Conservation (phyloP, 2,888 invertebrate genomes). For the Diachrysia chrysitis region DNA sequence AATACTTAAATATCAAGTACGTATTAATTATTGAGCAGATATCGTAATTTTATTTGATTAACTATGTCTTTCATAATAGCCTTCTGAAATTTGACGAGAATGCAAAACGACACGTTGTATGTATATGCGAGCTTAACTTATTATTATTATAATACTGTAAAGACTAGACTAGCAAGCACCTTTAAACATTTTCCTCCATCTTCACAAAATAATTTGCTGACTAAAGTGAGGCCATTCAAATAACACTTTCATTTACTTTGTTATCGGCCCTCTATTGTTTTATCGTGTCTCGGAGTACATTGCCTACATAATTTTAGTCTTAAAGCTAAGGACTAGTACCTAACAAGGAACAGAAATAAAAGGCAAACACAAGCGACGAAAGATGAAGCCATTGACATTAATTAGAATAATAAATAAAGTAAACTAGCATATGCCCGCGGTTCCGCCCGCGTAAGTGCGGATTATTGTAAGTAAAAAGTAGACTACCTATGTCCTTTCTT, state of each 20-base stretch:
- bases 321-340: neutral
- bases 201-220: neutral
- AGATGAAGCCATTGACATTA: neutral
- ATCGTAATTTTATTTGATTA: too few relatives aligned
- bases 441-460: too few relatives aligned
- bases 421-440: too few relatives aligned
- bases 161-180: neutral
- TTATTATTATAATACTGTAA: neutral
- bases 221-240: slow-evolving; percentile 9
- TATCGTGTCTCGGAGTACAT: slow-evolving; percentile 11
- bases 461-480: too few relatives aligned
- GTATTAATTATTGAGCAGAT: too few relatives aligned
- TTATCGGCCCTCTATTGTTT: slow-evolving; percentile 22
- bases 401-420: neutral
- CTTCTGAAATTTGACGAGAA: too few relatives aligned
- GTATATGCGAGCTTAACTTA: too few relatives aligned
- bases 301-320: slow-evolving; percentile 8
- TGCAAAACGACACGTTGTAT: too few relatives aligned
- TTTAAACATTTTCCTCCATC: neutral
- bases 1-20: too few relatives aligned
- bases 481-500: too few relatives aligned
- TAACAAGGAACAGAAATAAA: neutral
- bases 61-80: too few relatives aligned
- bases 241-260: slow-evolving; percentile 22
- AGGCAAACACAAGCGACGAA: neutral